phyloP scores from a whole-genome alignment of 1,140 invertebrate genomes.

The Zophobas morio region DNA sequence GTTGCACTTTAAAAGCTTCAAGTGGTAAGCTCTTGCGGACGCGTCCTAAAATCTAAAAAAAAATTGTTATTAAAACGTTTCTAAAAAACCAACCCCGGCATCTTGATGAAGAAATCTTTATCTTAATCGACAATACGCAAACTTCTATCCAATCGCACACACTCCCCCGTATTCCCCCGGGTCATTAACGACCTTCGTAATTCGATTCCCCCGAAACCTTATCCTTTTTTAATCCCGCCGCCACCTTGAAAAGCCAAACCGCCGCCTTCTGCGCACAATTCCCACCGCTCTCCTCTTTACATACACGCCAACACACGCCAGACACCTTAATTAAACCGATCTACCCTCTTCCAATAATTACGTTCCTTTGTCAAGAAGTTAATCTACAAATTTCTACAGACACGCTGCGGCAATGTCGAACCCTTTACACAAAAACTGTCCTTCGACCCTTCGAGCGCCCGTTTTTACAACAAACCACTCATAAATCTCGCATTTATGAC shows the following conservation, averaged over 20 bases:
- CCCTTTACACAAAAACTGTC: background rate
- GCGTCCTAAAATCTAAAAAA: too few relatives aligned
- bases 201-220: background rate
- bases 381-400: slow-evolving; percentile 7
- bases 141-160: too few relatives aligned
- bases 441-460: background rate
- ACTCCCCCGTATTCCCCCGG: too few relatives aligned
- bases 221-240: background rate
- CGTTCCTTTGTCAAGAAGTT: slow-evolving; percentile 8
- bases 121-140: too few relatives aligned
- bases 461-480: background rate
- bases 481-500: slow-evolving; percentile 26
- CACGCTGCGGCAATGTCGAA: background rate
- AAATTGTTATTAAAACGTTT: too few relatives aligned
- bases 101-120: too few relatives aligned
- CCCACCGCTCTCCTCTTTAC: background rate
- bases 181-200: too few relatives aligned
- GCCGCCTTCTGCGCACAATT: background rate
- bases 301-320: slow-evolving; percentile 1
- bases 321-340: slow-evolving; percentile 31
- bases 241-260: background rate
- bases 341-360: slow-evolving; percentile 18
- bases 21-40: too few relatives aligned
- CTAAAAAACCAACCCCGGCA: too few relatives aligned
- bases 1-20: too few relatives aligned